A percentile compares a stretch with the other conserved stretches of the same genome.
These are phyloP conservation scores for Panurus biarmicus DNA, from an alignment of 2,113 vertebrate species.

Conservation along the genomic window DNA sequence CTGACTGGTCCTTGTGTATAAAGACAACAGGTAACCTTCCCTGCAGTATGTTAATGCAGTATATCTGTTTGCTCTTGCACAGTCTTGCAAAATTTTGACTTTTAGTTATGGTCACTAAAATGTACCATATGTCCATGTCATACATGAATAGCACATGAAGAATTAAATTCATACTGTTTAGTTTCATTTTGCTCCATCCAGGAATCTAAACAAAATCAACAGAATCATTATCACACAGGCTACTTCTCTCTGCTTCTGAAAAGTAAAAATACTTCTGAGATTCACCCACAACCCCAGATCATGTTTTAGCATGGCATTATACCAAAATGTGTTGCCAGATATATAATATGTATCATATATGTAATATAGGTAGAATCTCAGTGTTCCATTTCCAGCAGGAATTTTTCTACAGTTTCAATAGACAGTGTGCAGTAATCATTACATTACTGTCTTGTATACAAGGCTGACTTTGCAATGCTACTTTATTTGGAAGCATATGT, in stretches of 20 bases:
- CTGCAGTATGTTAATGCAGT: not conserved
- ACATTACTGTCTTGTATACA: not conserved
- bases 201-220: not conserved
- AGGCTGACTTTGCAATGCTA: not conserved
- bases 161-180: not conserved
- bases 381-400: not conserved
- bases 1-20: not conserved
- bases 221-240: not conserved
- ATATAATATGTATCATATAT: not conserved
- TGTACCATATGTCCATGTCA: accelerated
- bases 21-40: not conserved
- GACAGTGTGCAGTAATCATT: not conserved
- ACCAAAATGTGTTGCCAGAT: not conserved
- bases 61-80: not conserved
- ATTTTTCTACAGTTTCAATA: not conserved
- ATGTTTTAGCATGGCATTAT: not conserved
- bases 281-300: not conserved
- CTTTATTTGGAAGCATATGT: not conserved
- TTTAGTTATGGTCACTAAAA: not conserved
- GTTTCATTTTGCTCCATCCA: not conserved
- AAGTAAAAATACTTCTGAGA: not conserved
- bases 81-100: not conserved
- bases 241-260: not conserved
- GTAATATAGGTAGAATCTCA: not conserved
- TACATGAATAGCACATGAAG: not conserved